phyloP scores from a whole-genome alignment of 2,113 vertebrate species.

The Emydocephalus ijimae region DNA sequence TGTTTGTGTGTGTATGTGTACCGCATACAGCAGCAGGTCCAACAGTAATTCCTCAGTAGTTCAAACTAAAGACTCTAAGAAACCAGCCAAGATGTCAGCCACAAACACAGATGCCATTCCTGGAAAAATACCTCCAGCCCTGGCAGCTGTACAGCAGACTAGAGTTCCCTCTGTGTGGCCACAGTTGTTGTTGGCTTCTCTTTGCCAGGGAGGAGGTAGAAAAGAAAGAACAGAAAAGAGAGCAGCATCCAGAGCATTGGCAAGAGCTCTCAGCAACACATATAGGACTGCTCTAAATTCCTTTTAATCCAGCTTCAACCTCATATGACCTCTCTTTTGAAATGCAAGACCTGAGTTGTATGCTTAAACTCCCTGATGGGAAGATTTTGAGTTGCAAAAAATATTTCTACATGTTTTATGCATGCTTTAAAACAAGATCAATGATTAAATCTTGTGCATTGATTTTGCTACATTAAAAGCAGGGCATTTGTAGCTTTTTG shows the following conservation, averaged over 20 bases:
- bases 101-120: slow-evolving; percentile 38
- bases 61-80: slow-evolving; percentile 22
- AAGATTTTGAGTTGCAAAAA: not conserved
- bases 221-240: slow-evolving; percentile 24
- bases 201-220: slow-evolving; percentile 26
- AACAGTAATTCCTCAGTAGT: slow-evolving; percentile 30
- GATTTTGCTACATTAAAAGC: not conserved
- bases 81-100: slow-evolving; percentile 30
- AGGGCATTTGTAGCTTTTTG: not conserved
- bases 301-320: slow-evolving; percentile 5
- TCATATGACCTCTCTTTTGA: slow-evolving; percentile 15
- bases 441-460: not conserved
- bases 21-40: not conserved
- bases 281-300: slow-evolving; percentile 2
- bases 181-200: slow-evolving; percentile 35
- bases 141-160: slow-evolving; percentile 30
- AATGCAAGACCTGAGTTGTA: not conserved
- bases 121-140: slow-evolving; percentile 37
- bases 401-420: not conserved
- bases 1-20: no score
- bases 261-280: not conserved
- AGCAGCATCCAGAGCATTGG: slow-evolving; percentile 12
- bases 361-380: not conserved
- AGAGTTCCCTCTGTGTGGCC: slow-evolving; percentile 40
- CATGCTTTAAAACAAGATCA: not conserved